Conservation (phyloP, 2,113 vertebrate species). For the Nibea albiflora region DNA sequence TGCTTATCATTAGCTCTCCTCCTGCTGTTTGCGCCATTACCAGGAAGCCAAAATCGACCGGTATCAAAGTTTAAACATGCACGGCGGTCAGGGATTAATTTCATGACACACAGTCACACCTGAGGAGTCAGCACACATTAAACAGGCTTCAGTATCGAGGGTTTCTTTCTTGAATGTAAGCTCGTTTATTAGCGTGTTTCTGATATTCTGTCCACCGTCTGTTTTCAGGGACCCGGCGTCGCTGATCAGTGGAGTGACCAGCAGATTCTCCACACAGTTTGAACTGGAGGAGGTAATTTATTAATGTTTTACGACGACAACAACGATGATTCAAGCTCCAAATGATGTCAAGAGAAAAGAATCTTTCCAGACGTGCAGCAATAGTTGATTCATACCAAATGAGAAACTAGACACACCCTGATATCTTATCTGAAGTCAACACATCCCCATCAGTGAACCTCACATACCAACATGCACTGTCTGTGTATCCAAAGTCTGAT, state of each 20-base stretch:
- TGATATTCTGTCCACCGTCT: neutral
- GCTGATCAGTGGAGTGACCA: slow-evolving; percentile 84
- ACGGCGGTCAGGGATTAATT: neutral
- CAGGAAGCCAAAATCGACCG: slow-evolving; percentile 15
- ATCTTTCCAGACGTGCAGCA: neutral
- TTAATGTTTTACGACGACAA: neutral
- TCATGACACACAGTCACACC: neutral
- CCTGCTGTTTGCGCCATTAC: slow-evolving; percentile 28
- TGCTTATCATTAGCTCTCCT: slow-evolving; percentile 38
- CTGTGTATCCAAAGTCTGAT: no score
- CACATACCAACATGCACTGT: no score
- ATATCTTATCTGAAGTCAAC: slow-evolving; percentile 22
- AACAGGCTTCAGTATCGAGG: no score
- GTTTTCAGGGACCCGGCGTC: slow-evolving; percentile 66
- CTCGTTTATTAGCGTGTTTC: neutral
- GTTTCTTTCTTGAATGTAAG: no score
- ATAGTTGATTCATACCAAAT: neutral
- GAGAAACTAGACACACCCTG: slow-evolving; percentile 16
- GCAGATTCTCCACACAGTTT: slow-evolving; percentile 86
- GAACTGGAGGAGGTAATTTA: slow-evolving; percentile 90
- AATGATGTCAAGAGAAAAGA: neutral
- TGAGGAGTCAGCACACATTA: neutral
- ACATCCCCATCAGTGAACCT: no score
- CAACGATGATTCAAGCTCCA: neutral
- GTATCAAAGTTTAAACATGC: slow-evolving; percentile 11